Percentiles rank a stretch among this genome's conserved stretches.
Conservation (phyloP, 1,140 invertebrate genomes). For the Babylonia areolata region DNA sequence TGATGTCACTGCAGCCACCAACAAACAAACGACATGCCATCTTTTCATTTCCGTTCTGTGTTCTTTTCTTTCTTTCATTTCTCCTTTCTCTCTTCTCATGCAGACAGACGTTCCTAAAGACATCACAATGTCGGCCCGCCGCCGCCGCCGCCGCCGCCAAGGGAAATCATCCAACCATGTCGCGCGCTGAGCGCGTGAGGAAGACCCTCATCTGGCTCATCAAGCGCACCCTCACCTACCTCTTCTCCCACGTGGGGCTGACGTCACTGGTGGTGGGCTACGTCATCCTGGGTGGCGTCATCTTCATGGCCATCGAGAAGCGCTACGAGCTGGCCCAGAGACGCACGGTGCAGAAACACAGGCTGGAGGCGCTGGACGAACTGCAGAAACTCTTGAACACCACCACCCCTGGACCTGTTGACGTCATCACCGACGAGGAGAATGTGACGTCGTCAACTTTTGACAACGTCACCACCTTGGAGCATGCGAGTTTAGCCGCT, state of each 20-base stretch:
- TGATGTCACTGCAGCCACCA: no score
- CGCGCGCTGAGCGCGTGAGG: constrained; percentile 27
- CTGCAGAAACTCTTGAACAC: not conserved
- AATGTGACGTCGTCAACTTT: no score
- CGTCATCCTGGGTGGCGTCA: constrained; percentile 68
- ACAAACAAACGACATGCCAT: no score
- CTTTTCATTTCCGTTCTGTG: no score
- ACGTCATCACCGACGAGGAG: not conserved
- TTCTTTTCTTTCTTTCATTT: no score
- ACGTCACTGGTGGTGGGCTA: constrained; percentile 66
- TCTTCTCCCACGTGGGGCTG: constrained; percentile 57
- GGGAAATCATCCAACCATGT: not conserved
- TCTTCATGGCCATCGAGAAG: constrained; percentile 78
- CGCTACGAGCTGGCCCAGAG: constrained; percentile 80
- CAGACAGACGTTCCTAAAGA: no score
- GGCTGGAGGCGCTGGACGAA: not conserved
- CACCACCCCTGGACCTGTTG: not conserved
- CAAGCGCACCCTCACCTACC: constrained; percentile 46
- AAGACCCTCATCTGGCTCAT: constrained; percentile 30
- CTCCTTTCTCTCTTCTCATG: no score
- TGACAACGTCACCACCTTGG: no score
- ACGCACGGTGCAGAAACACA: constrained; percentile 35
- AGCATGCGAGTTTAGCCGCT: no score
- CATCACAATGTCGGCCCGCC: no score
- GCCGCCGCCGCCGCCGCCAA: no score